These are phyloP conservation scores for Himalopsyche phryganea DNA, from an alignment of 1,140 invertebrate species.

Conservation along the genomic window DNA sequence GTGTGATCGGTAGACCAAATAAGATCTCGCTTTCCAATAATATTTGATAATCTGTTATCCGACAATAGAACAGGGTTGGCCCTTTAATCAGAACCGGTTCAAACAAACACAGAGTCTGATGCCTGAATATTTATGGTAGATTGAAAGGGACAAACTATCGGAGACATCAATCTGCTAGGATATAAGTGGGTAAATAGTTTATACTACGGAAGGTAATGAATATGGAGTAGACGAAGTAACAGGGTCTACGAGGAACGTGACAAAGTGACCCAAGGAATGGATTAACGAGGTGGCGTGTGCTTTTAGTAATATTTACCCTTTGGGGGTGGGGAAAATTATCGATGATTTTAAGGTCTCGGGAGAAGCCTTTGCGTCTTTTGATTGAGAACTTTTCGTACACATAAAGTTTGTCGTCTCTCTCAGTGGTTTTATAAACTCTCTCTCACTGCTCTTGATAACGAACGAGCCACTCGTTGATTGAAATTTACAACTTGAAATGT, in stretches of 20 bases:
- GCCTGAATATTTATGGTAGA: conserved; percentile 31
- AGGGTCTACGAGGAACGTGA: conserved; percentile 20
- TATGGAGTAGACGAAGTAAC: conserved; percentile 24
- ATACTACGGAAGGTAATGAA: conserved; percentile 26
- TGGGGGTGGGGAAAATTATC: conserved; percentile 17
- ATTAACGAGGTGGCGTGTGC: conserved; percentile 7
- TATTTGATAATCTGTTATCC: conserved; percentile 28
- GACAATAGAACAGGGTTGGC: conserved; percentile 16
- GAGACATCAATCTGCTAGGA: conserved; percentile 28
- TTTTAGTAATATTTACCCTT: conserved; percentile 11
- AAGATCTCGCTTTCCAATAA: neutral
- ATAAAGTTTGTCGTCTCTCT: too few species aligned
- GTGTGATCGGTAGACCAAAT: neutral
- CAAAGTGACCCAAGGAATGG: conserved; percentile 22
- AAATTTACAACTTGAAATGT: too few species aligned
- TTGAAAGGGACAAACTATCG: conserved; percentile 23
- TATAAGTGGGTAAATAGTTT: conserved; percentile 32
- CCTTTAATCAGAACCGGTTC: conserved; percentile 12
- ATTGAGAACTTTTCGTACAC: too few species aligned
- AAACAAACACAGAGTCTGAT: conserved; percentile 19
- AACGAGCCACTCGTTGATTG: too few species aligned
- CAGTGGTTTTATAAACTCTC: too few species aligned
- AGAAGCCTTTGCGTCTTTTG: conserved; percentile 1
- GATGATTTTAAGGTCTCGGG: conserved; percentile 12
- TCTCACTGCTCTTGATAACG: too few species aligned